phyloP scores from a whole-genome alignment of 2,888 invertebrate genomes.

The Congeria kusceri region DNA sequence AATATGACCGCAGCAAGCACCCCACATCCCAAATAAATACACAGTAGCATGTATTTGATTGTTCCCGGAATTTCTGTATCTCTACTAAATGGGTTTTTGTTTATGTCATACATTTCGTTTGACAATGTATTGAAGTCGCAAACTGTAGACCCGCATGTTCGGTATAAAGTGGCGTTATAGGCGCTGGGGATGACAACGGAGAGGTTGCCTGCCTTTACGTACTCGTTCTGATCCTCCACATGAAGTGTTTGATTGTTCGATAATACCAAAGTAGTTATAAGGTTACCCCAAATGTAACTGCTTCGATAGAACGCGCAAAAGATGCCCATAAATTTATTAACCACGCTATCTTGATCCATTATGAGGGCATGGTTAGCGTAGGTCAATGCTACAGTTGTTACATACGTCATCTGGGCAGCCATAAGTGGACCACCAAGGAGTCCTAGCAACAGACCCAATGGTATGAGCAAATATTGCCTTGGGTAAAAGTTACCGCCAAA shows the following conservation, averaged over 20 bases:
- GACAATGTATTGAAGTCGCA: slow-evolving; percentile 61
- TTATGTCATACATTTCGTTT: slow-evolving; percentile 58
- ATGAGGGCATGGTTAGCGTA: slow-evolving; percentile 78
- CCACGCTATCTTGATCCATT: slow-evolving; percentile 75
- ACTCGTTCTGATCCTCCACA: slow-evolving; percentile 5
- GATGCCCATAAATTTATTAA: slow-evolving; percentile 83
- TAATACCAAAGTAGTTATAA: slow-evolving; percentile 80
- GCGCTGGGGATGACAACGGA: slow-evolving; percentile 3
- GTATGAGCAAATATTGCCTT: slow-evolving; percentile 78
- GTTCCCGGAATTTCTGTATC: slow-evolving; percentile 69
- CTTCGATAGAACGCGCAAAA: slow-evolving; percentile 81
- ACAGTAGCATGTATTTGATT: slow-evolving; percentile 77
- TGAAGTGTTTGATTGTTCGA: slow-evolving; percentile 63
- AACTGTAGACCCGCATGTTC: slow-evolving; percentile 68
- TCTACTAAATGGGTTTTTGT: slow-evolving; percentile 31
- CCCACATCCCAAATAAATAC: slow-evolving; percentile 80
- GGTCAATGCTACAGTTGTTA: slow-evolving; percentile 81
- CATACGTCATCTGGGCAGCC: slow-evolving; percentile 83
- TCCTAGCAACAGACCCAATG: slow-evolving; percentile 79
- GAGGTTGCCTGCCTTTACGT: slow-evolving; percentile 11
- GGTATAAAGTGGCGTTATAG: slow-evolving; percentile 30
- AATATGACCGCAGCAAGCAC: slow-evolving; percentile 79
- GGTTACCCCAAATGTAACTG: slow-evolving; percentile 83
- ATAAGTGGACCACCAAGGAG: slow-evolving; percentile 81
- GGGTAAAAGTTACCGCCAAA: slow-evolving; percentile 83